These are phyloP conservation scores for Hypomecis punctinalis DNA, from an alignment of 2,888 invertebrate genomes.

Conservation along the genomic window DNA sequence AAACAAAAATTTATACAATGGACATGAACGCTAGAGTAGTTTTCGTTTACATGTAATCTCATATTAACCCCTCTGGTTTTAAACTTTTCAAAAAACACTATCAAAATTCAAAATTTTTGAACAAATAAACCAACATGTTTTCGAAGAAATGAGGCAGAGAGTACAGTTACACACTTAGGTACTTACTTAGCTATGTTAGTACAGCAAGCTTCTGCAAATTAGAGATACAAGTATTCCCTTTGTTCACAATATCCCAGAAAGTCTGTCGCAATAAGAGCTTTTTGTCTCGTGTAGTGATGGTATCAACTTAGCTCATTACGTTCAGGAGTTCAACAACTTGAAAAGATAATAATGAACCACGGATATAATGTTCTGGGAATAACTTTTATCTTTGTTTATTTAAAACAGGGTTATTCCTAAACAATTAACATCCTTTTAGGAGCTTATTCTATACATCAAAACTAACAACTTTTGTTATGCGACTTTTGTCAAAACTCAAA, in stretches of 20 bases:
- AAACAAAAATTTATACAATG: too few species aligned
- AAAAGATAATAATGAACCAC: slow-evolving; percentile 5
- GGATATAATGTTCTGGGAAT: not conserved
- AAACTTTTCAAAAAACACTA: too few species aligned
- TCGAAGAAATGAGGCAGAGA: not conserved
- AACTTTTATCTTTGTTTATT: too few species aligned
- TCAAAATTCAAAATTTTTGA: too few species aligned
- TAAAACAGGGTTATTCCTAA: too few species aligned
- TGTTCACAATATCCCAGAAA: slow-evolving; percentile 16
- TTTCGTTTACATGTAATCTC: too few species aligned
- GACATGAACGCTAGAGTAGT: too few species aligned
- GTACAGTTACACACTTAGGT: not conserved
- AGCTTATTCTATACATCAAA: too few species aligned
- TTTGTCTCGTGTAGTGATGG: slow-evolving; percentile 2
- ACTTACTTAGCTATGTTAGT: not conserved
- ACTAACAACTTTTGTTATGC: too few species aligned
- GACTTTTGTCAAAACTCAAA: too few species aligned
- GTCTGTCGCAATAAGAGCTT: slow-evolving; percentile 15
- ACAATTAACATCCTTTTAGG: too few species aligned
- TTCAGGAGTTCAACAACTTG: slow-evolving; percentile 10
- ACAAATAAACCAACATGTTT: not conserved
- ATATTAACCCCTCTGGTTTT: too few species aligned
- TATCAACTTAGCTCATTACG: slow-evolving; percentile 11
- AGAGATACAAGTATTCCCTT: slow-evolving; percentile 5
- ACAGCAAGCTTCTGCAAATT: slow-evolving; percentile 6